Percentiles rank a stretch among this genome's conserved stretches.
Conservation (phyloP, 2,797 vertebrate genomes). For the Pantherophis alleghaniensis region DNA sequence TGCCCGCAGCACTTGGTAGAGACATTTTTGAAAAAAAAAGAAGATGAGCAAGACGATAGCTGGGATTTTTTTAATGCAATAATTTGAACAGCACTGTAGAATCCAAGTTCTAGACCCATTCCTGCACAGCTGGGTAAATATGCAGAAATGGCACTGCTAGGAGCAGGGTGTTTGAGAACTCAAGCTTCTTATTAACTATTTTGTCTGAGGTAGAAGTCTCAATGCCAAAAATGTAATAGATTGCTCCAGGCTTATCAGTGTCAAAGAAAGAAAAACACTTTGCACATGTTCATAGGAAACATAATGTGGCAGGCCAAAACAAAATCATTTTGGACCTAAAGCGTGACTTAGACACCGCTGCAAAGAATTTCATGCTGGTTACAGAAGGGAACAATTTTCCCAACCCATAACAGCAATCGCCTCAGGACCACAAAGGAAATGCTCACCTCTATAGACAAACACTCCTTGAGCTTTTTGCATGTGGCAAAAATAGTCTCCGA, state of each 20-base stretch:
- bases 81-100: neutral
- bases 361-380: neutral
- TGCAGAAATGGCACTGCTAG: neutral
- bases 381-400: too few relatives aligned
- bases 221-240: neutral
- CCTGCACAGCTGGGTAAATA: neutral
- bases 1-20: slow-evolving; percentile 81
- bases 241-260: neutral
- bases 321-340: neutral
- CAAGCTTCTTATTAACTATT: neutral
- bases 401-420: too few relatives aligned
- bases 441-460: slow-evolving; percentile 83
- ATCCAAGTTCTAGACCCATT: neutral
- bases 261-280: neutral
- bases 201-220: neutral
- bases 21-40: neutral
- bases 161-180: neutral
- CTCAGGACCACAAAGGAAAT: neutral
- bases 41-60: neutral
- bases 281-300: neutral
- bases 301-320: neutral
- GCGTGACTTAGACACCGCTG: neutral
- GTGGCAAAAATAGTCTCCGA: slow-evolving; percentile 90
- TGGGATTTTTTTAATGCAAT: neutral
- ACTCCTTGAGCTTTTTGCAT: slow-evolving; percentile 87